Conservation (phyloP, 2,888 invertebrate genomes). For the Pimpla rufipes region DNA sequence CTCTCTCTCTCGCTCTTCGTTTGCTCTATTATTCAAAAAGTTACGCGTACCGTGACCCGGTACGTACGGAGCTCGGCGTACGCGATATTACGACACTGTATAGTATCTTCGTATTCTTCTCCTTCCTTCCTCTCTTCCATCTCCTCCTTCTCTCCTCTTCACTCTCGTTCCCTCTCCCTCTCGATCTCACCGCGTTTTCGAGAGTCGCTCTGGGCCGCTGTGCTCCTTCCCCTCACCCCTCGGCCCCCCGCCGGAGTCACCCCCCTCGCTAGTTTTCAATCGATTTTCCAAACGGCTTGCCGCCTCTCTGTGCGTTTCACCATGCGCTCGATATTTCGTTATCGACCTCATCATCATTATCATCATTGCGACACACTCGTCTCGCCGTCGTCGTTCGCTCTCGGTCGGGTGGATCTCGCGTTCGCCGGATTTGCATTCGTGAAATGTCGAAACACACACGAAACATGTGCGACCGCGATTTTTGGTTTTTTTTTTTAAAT, state of each 20-base stretch:
- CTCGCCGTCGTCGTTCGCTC: background rate
- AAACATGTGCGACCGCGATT: background rate
- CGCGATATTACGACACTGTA: constrained; percentile 16
- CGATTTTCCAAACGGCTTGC: constrained; percentile 67
- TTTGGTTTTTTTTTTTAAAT: no score
- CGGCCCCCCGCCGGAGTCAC: constrained; percentile 19
- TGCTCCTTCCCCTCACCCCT: constrained; percentile 28
- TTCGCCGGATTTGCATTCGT: background rate
- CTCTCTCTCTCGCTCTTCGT: background rate
- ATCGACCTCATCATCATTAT: constrained; percentile 50
- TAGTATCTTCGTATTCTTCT: background rate
- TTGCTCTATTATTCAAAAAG: constrained; percentile 33
- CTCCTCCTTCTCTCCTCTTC: background rate
- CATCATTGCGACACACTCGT: background rate
- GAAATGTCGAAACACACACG: background rate
- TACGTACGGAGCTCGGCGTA: constrained; percentile 4
- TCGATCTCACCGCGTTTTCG: constrained; percentile 51
- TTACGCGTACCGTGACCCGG: constrained; percentile 28
- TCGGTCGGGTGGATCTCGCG: background rate
- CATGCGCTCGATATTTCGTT: constrained; percentile 66
- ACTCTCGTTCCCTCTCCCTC: background rate
- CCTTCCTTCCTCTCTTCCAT: background rate
- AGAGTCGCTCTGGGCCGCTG: constrained; percentile 54
- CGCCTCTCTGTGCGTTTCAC: constrained; percentile 38
- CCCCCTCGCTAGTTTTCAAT: constrained; percentile 60